phyloP scores from a whole-genome alignment of 2,797 vertebrate genomes.

The Chaetophractus vellerosus region DNA sequence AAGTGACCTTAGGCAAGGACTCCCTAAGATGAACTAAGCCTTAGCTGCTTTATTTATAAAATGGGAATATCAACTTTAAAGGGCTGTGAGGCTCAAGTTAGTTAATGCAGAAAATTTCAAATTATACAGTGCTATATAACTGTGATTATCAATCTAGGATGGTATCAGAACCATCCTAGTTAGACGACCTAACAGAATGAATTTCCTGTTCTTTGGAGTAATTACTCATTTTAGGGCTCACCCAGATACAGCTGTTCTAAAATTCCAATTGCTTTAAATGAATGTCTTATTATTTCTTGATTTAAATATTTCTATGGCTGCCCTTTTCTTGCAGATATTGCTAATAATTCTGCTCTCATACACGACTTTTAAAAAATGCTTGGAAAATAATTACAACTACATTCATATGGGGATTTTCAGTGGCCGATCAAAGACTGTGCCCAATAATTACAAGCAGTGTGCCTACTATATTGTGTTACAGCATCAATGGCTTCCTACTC shows the following conservation, averaged over 20 bases:
- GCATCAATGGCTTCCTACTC: background rate
- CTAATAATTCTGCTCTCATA: constrained; percentile 15
- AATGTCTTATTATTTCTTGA: constrained; percentile 26
- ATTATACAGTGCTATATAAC: background rate
- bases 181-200: background rate
- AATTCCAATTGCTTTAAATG: constrained; percentile 24
- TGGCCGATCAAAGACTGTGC: background rate
- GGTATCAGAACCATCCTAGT: background rate
- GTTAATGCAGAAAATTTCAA: background rate
- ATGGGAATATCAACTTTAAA: background rate
- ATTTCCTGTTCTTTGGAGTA: background rate
- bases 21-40: background rate
- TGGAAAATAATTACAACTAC: background rate
- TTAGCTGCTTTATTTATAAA: background rate
- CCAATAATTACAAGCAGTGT: background rate
- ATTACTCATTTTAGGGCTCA: constrained; percentile 44
- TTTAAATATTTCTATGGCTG: constrained; percentile 9
- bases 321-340: background rate
- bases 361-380: background rate
- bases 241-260: background rate
- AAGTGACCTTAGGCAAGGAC: background rate
- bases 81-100: background rate
- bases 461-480: background rate
- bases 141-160: background rate
- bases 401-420: background rate